Base-by-base conservation (phyloP, 35 echinoderm and acorn worm species). In the Holothuria glaberrima region DNA sequence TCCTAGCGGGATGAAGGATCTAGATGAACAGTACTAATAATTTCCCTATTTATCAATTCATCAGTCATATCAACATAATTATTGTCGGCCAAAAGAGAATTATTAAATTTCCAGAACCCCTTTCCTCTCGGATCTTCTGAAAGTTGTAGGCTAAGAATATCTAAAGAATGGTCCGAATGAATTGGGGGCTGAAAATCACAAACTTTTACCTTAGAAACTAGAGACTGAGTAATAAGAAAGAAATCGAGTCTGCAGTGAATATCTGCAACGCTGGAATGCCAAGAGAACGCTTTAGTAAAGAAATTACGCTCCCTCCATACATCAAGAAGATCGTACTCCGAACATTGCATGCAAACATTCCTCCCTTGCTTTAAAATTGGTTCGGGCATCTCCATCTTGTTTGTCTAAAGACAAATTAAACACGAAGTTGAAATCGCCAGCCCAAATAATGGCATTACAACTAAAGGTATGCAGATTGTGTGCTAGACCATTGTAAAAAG, bases 41-140 rank as follows among this genome's bases (percentile, higher is more conserved):
- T 65, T 65, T 4, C 61, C 4, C 16, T 65, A 28, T 65, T 16
- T 28, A 65, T n/a, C 61, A 65, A 65, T 6, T 65, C 61, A 65
- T 65, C 17, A 3, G 27, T 65, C 16, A 16, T n/a, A 65, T 65
- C 61, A 17, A 65, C 16, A 17, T 65, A 65, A 65, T 65, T 21
- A 3, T 65, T 65, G 61, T 65, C 61, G 16, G 61, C 61, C 61
- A 65, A 65, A 65, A 65, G 61, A 65, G 20, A 65, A 65, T 65
- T 65, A 65, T 65, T 65, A 65, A 65, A 65, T 65, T 65, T 65
- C 61, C 61, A 65, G 16, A 65, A 65, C 4, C 61, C 27, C 16
- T 65, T 65, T 65, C 61, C 61, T 65, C 61, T 65, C 61, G 61
- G 61, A 6, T 65, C 61, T 6, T 65, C 61, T 6, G 61, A 65